Evolutionary conservation across 2,113 vertebrate species (phyloP).

Genomic region (Equus quagga): DNA sequence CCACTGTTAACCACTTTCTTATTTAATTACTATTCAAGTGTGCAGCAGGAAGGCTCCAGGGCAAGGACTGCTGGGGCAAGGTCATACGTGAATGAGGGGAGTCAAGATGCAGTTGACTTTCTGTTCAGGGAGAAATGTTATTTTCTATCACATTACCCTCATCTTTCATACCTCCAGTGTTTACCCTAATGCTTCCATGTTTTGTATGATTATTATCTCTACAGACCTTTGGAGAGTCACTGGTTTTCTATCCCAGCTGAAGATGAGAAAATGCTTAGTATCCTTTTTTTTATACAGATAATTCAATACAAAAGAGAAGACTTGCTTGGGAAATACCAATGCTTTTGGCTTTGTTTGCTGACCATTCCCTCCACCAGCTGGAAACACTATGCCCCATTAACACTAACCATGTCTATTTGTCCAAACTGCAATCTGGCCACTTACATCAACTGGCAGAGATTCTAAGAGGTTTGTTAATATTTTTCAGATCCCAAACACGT

Average conservation of each 20-base stretch:
- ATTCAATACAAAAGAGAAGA: constrained; percentile 16
- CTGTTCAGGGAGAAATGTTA: neutral
- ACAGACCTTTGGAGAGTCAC: neutral
- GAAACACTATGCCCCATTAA: neutral
- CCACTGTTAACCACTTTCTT: neutral
- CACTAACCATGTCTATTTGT: neutral
- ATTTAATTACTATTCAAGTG: neutral
- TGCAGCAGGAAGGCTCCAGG: neutral
- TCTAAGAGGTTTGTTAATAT: neutral
- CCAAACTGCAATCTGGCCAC: neutral
- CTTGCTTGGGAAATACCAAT: constrained; percentile 19
- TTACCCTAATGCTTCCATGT: neutral
- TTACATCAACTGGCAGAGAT: neutral
- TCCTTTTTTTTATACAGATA: neutral
- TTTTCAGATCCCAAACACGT: constrained; percentile 11
- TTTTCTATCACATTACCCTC: neutral
- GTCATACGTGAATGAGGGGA: constrained; percentile 28
- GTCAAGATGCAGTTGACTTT: constrained; percentile 39
- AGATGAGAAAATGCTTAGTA: constrained; percentile 16
- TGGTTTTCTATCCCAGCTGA: neutral
- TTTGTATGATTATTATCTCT: neutral
- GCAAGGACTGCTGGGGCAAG: constrained; percentile 11
- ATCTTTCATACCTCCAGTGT: neutral
- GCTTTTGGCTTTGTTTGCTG: constrained; percentile 12
- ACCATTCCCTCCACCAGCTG: neutral